Evolutionary conservation across 2,888 invertebrate genomes (phyloP), one percentile per base, ranked within the genome.

Genomic region (Phyllotreta cruciferae): DNA sequence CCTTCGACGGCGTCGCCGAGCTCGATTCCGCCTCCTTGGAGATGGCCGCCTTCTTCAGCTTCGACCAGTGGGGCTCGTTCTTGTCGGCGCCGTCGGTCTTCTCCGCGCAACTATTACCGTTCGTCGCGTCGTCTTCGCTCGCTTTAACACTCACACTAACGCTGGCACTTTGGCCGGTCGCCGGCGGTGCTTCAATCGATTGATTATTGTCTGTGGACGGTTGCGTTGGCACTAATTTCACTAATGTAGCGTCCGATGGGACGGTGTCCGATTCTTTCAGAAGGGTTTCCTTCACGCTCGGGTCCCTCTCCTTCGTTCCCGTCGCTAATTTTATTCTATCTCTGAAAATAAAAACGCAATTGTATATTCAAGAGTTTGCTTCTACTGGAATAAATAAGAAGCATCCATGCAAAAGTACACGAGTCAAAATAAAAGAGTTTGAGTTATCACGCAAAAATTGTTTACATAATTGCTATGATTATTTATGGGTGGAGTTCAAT

Each of bases 11-110:
- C 10, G 63, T 11, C 24, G 57, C 36, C 9, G 62, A 52, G 39
- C 56, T 41, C 6, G 61, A 60, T n/a, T 75, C 75, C 42, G 72
- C 63, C 38, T 81, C 86, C 41, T 86, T 83, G 72, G 86, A 81
- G 69, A 87, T 87, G 39, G 87, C 83, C 9, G 92, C 92, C 77
- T 91, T 88, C 78, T 92, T 92, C 45, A 93, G 82, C 82, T 90
- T 91, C 9, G 86, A 86, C 92, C 92, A 93, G 62, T 77, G 79
- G 8, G 79, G 88, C 74, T 86, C 88, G 50, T 73, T 80, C 71
- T 80, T 84, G 8, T 78, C 71, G 49, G 82, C 72, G 72, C 75
- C 78, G 41, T 69, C 70, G 38, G 65, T 77, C 76, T 65, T 80
- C 77, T 67, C 68, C 37, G 66, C 53, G 44, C 60, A 64, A 38